These are phyloP conservation scores for Amphimallon solstitiale DNA, from an alignment of 2,888 invertebrate genomes.

Conservation along the genomic window DNA sequence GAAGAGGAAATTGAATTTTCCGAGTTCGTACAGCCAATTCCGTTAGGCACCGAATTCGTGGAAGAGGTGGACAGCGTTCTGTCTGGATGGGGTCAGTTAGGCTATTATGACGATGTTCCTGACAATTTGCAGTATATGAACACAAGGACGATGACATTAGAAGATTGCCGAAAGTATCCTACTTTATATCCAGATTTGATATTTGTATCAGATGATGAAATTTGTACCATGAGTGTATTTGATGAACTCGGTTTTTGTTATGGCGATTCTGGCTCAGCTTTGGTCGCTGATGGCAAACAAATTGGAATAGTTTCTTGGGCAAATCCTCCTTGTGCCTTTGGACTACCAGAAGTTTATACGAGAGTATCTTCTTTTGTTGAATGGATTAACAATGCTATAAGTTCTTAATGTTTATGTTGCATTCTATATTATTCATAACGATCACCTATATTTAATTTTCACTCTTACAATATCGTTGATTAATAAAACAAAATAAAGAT, in stretches of 20 bases:
- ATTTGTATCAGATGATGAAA: neutral
- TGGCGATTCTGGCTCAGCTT: conserved; percentile 64
- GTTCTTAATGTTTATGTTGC: too few relatives aligned
- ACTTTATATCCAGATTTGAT: too few relatives aligned
- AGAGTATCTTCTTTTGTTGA: too few relatives aligned
- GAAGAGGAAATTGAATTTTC: conserved; percentile 8
- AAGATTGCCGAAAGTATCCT: neutral
- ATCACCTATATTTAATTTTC: too few relatives aligned
- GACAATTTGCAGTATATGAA: neutral
- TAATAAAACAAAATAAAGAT: too few relatives aligned
- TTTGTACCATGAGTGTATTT: neutral
- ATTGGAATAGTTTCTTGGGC: too few relatives aligned
- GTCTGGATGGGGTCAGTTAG: neutral
- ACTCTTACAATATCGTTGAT: too few relatives aligned
- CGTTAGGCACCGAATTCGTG: neutral
- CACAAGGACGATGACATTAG: neutral
- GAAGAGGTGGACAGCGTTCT: neutral
- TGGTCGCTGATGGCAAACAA: conserved; percentile 59
- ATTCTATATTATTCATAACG: too few relatives aligned
- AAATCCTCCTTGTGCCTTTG: too few relatives aligned
- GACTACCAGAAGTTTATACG: too few relatives aligned
- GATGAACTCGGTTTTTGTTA: too few relatives aligned
- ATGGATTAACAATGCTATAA: too few relatives aligned
- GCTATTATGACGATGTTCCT: neutral
- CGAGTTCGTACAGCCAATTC: neutral